These are phyloP conservation scores for Tetheella fluctuosa DNA, from an alignment of 2,888 invertebrate genomes.

Conservation along the genomic window DNA sequence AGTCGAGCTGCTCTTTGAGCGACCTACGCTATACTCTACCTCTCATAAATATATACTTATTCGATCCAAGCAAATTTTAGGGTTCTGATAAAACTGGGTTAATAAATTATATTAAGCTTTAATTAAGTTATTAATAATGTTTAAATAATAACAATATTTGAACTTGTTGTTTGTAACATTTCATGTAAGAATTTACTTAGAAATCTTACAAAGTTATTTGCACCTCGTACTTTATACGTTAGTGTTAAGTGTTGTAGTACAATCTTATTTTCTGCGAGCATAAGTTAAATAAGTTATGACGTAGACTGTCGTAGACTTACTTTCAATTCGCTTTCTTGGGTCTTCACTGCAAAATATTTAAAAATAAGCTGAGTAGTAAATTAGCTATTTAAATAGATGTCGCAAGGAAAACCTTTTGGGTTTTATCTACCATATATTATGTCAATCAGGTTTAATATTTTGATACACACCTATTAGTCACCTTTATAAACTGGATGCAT, in stretches of 20 bases:
- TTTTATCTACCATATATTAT: no score
- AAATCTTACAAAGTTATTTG: not conserved
- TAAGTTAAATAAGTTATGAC: constrained; percentile 5
- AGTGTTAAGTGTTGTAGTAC: not conserved
- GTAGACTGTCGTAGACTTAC: not conserved
- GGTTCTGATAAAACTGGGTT: not conserved
- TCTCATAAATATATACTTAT: no score
- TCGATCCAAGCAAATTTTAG: not conserved
- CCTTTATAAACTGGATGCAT: no score
- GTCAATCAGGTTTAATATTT: no score
- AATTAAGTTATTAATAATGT: no score
- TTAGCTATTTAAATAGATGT: not conserved
- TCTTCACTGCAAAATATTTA: not conserved
- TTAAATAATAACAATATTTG: no score
- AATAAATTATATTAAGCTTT: no score
- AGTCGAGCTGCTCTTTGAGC: no score
- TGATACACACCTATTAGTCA: no score
- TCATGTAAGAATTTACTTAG: not conserved
- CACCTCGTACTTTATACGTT: not conserved
- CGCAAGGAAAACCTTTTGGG: not conserved
- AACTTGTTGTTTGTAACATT: no score
- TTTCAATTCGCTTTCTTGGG: not conserved
- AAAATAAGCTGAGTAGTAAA: not conserved
- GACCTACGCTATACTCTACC: no score
- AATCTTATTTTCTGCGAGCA: not conserved